Evolutionary conservation across 2,888 invertebrate species (phyloP), one percentile per base, ranked within the genome.

Genomic region (Chalcosyrphus nemorum): DNA sequence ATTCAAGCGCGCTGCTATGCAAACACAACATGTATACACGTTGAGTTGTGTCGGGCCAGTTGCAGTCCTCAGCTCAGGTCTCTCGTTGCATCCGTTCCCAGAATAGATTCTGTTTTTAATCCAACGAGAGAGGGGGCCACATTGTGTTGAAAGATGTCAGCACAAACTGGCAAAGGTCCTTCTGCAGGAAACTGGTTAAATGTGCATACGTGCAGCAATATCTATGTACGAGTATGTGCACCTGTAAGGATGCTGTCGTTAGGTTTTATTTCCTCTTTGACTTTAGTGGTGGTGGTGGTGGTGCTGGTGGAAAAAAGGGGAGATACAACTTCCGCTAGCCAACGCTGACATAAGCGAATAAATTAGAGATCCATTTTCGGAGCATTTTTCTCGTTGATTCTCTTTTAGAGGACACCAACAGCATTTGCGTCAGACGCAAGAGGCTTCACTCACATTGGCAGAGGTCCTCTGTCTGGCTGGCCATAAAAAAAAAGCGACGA

Each of bases 1-100:
- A 80, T 80, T 72, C 78, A 65, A 72, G 56, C 29, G 24, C 56
- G 11, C 56, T 71, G 41, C 65, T 54, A 54, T 80, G 61, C 66
- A 65, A 74, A 74, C 68, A 54, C 19, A 70, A n/a, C 50, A n/a
- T 29, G 59, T 35, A 52, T 15, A 63, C 43, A 43, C 9, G 41
- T 38, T 17, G n/a, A 57, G 47, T 50, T 57, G 57, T 50, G 32
- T 2, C 13, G 4, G 19, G 19, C 41, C 54, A 57, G 66, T 24
- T 17, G 45, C 21, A 57, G 47, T 57, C 21, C 29, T 52, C 29
- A n/a, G n/a, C n/a, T n/a, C n/a, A n/a, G n/a, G n/a, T n/a, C n/a
- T n/a, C n/a, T 52, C 29, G 13, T 29, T 9, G n/a, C 29, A 54
- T 5, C 41, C 13, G n/a, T 50, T 29, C 11, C 38, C 47, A n/a